phyloP scores from a whole-genome alignment of 2,797 vertebrate species.

The Lepus townsendii region DNA sequence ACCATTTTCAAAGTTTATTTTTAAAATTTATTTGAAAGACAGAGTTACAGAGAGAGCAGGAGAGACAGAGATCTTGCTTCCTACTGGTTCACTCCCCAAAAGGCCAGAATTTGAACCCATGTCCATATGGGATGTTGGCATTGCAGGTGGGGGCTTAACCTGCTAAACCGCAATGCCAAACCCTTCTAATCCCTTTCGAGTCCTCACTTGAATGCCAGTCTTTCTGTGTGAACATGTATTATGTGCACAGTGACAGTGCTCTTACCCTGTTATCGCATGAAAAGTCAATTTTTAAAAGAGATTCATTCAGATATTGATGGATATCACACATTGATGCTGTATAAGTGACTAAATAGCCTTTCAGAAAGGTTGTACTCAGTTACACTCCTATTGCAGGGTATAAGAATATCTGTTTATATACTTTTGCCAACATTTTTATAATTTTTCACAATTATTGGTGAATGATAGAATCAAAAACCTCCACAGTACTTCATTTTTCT shows the following conservation, averaged over 20 bases:
- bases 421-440: not conserved
- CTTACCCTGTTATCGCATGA: slow-evolving; percentile 5
- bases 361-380: slow-evolving; percentile 8
- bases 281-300: slow-evolving; percentile 39
- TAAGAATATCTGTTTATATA: not conserved
- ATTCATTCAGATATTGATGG: slow-evolving; percentile 36
- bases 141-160: too few species aligned
- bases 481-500: slow-evolving; percentile 28
- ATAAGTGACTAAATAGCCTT: not conserved
- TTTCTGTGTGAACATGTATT: slow-evolving; percentile 12
- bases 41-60: too few species aligned
- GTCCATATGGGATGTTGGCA: too few species aligned
- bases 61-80: too few species aligned
- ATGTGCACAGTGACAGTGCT: not conserved
- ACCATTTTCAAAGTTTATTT: not conserved
- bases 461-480: not conserved
- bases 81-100: too few species aligned
- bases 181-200: too few species aligned
- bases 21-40: too few species aligned
- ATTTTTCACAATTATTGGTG: slow-evolving; percentile 19
- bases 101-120: too few species aligned
- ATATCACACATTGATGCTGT: not conserved
- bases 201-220: not conserved
- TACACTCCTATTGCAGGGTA: not conserved
- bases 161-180: too few species aligned